Conservation (phyloP, 2,888 invertebrate genomes). For the Microchrysa polita region DNA sequence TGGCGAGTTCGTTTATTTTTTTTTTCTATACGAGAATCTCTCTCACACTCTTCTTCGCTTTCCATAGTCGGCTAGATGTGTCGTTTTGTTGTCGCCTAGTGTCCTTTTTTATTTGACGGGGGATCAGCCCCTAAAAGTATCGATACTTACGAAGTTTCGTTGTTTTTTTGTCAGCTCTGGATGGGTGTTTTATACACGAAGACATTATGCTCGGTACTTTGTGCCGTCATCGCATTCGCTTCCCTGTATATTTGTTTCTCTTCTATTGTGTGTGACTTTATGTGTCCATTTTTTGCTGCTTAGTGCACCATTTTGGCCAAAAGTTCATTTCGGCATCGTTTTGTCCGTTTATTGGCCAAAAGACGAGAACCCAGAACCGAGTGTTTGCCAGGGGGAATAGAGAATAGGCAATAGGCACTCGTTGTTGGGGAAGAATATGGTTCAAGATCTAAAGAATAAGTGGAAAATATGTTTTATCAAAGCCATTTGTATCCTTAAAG, state of each 20-base stretch:
- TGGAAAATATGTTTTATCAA: slow-evolving; percentile 39
- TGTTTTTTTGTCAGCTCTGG: not conserved
- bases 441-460: too few relatives aligned
- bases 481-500: slow-evolving; percentile 29
- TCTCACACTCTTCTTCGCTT: slow-evolving; percentile 7
- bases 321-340: not conserved
- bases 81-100: not conserved
- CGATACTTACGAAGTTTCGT: not conserved
- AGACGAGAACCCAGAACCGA: not conserved
- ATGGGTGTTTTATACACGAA: too few relatives aligned
- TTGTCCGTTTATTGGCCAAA: not conserved
- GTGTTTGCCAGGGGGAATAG: not conserved
- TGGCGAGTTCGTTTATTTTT: too few relatives aligned
- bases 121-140: not conserved
- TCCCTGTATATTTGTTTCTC: slow-evolving; percentile 4
- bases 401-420: not conserved
- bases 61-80: not conserved
- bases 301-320: slow-evolving; percentile 5
- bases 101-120: slow-evolving; percentile 3
- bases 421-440: not conserved
- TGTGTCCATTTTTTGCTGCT: slow-evolving; percentile 17
- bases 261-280: slow-evolving; percentile 14
- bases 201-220: too few relatives aligned
- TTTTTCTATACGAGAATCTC: too few relatives aligned
- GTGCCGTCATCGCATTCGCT: not conserved